A percentile compares a stretch with the other conserved stretches of the same genome.
phyloP scores from a whole-genome alignment of 2,113 vertebrate genomes.

The Phaetusa simplex region DNA sequence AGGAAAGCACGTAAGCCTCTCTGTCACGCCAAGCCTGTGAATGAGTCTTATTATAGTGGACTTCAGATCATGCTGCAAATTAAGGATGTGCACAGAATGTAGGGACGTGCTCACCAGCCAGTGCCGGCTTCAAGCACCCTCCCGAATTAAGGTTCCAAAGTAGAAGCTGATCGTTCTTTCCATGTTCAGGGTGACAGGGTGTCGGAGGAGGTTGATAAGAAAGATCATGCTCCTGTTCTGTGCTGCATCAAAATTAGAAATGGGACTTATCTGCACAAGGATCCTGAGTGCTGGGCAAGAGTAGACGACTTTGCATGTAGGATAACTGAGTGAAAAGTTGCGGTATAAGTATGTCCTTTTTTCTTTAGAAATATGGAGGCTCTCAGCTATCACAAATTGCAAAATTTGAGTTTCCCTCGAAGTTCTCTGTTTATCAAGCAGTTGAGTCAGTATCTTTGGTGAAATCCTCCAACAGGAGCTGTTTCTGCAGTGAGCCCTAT shows the following conservation, averaged over 20 bases:
- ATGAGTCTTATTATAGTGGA: not conserved
- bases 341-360: not conserved
- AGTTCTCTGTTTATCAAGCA: not conserved
- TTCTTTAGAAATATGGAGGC: not conserved
- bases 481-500: not conserved
- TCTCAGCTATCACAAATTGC: not conserved
- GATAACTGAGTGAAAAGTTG: not conserved
- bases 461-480: not conserved
- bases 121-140: not conserved
- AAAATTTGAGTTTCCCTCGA: not conserved
- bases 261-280: not conserved
- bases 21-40: not conserved
- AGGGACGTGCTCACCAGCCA: not conserved
- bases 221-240: not conserved
- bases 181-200: not conserved
- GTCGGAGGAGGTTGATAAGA: not conserved
- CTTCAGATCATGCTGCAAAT: not conserved
- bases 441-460: not conserved
- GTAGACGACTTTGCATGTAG: not conserved
- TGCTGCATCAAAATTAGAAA: not conserved
- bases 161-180: not conserved
- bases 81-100: not conserved
- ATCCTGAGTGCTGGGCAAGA: not conserved
- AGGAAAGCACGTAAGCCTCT: not conserved
- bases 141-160: not conserved